Evolutionary conservation across 2,113 vertebrate genomes (phyloP).

Genomic region (Hippocampus guttulatus): DNA sequence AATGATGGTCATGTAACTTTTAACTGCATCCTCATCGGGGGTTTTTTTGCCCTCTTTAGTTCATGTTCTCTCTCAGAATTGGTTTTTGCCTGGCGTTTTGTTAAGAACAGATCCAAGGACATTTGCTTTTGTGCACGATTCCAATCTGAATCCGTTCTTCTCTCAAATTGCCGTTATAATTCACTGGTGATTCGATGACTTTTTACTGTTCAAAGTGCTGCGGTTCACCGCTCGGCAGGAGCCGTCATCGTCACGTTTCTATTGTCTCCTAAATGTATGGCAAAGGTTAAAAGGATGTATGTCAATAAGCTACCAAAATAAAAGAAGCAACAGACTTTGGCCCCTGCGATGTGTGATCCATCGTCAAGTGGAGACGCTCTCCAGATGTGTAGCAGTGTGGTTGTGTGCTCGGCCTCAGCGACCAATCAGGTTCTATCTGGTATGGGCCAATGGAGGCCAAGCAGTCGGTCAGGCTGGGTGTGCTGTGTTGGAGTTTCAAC

Average conservation of each 20-base stretch:
- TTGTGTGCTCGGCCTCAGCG: conserved; percentile 14
- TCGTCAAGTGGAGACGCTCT: conserved; percentile 25
- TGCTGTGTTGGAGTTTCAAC: conserved; percentile 72
- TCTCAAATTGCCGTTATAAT: neutral
- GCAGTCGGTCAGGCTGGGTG: conserved; percentile 34
- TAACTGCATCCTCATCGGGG: too few species aligned
- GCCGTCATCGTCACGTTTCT: neutral
- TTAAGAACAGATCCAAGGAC: too few species aligned
- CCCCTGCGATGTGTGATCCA: conserved; percentile 34
- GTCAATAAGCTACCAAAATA: conserved; percentile 42
- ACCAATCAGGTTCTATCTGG: conserved; percentile 41
- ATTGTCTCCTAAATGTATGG: conserved; percentile 17
- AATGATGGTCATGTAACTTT: too few species aligned
- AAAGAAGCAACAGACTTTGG: conserved; percentile 46
- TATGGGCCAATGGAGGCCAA: conserved; percentile 42
- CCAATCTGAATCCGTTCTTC: neutral
- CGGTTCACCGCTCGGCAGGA: neutral
- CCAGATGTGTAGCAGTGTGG: conserved; percentile 5
- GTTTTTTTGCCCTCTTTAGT: too few species aligned
- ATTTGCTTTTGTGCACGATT: neutral
- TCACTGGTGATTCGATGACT: neutral
- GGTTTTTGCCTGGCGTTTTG: too few species aligned
- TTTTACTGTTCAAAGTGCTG: neutral
- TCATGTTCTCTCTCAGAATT: too few species aligned
- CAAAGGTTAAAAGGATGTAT: conserved; percentile 44